These are phyloP conservation scores for Luperina nickerlii DNA, from an alignment of 2,888 invertebrate genomes.

Conservation along the genomic window DNA sequence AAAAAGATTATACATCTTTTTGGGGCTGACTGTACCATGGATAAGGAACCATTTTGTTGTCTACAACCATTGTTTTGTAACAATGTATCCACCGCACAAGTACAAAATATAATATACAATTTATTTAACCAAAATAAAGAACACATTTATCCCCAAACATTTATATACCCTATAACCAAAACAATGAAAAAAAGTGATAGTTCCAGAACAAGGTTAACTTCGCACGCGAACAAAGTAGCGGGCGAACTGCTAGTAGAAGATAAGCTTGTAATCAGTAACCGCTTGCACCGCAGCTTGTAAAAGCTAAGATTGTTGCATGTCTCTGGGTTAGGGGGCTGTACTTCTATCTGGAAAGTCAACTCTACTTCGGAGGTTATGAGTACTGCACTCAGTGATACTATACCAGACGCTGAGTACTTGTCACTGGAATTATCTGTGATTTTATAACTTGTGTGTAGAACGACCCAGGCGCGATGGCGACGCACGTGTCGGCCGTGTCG, in stretches of 20 bases:
- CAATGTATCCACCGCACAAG: background rate
- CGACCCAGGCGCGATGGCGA: conserved; percentile 92
- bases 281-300: background rate
- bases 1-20: background rate
- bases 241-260: no score
- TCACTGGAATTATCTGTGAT: background rate
- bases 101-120: background rate
- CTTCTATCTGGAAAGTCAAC: background rate
- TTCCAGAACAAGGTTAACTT: no score
- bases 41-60: background rate
- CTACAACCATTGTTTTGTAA: background rate
- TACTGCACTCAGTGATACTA: background rate
- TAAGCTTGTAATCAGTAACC: background rate
- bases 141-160: no score
- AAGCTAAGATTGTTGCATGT: background rate
- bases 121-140: no score
- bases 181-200: background rate
- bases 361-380: background rate
- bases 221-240: no score
- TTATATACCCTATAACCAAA: background rate
- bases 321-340: background rate
- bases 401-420: background rate
- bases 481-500: conserved; percentile 95
- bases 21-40: background rate
- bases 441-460: conserved; percentile 78